Percentiles rank a stretch among this genome's conserved stretches.
Evolutionary conservation across 2,888 invertebrate genomes (phyloP).

Genomic region (Phaonia tiefii): DNA sequence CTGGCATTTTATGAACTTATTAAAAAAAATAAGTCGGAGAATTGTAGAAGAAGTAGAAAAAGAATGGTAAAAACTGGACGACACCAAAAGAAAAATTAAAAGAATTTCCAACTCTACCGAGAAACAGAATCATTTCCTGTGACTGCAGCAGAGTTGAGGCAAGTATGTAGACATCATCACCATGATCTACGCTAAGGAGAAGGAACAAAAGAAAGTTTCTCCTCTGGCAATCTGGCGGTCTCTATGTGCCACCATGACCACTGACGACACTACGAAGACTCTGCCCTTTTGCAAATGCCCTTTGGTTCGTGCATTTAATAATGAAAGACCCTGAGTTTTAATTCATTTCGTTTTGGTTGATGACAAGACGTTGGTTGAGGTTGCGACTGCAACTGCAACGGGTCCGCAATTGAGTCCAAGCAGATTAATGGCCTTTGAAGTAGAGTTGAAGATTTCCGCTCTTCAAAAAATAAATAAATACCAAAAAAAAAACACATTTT

Average conservation of each 20-base stretch:
- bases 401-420: background rate
- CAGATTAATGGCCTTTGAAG: slow-evolving; percentile 52
- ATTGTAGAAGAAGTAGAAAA: slow-evolving; percentile 18
- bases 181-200: no score
- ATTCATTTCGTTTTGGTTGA: slow-evolving; percentile 36
- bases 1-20: slow-evolving; percentile 53
- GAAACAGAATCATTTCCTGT: slow-evolving; percentile 65
- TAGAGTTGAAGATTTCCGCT: slow-evolving; percentile 66
- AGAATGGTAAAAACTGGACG: background rate
- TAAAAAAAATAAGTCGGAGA: slow-evolving; percentile 11
- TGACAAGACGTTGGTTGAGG: background rate
- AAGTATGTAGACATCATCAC: no score
- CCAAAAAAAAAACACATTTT: no score
- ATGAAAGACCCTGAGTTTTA: slow-evolving; percentile 60
- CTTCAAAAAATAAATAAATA: no score
- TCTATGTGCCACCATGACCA: no score
- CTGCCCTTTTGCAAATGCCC: slow-evolving; percentile 54
- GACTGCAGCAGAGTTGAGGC: slow-evolving; percentile 7
- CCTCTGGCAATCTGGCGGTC: background rate
- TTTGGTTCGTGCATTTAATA: slow-evolving; percentile 41
- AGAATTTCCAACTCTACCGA: slow-evolving; percentile 35
- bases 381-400: background rate
- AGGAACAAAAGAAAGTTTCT: slow-evolving; percentile 46
- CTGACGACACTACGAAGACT: no score
- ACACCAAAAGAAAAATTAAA: no score